These are phyloP conservation scores for Rhingia campestris DNA, from an alignment of 2,888 invertebrate genomes.

Conservation along the genomic window DNA sequence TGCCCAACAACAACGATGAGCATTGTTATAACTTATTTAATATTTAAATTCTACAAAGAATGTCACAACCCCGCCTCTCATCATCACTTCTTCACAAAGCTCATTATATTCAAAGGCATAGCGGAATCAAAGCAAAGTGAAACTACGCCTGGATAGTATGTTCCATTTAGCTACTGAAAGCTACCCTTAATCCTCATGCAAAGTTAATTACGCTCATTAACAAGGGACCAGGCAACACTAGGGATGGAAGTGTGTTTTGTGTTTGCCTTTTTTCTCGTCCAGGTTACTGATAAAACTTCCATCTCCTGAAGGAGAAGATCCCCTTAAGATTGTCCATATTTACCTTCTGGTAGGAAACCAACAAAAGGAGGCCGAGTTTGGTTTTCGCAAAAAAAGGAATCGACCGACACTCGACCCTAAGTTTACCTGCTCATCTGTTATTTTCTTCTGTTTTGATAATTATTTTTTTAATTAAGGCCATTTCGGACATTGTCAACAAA, in stretches of 20 bases:
- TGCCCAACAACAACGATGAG: conserved; percentile 23
- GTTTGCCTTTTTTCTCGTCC: conserved; percentile 34
- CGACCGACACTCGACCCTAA: conserved; percentile 44
- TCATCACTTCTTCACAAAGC: conserved; percentile 64
- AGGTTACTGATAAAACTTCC: conserved; percentile 42
- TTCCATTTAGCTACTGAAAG: conserved; percentile 14
- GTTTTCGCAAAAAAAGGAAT: conserved; percentile 27
- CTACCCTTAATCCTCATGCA: conserved; percentile 70
- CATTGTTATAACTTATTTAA: conserved; percentile 69
- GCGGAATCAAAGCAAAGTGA: conserved; percentile 58
- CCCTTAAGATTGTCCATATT: conserved; percentile 28
- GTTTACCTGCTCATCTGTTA: conserved; percentile 40
- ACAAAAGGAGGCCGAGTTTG: conserved; percentile 46
- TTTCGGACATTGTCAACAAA: conserved; percentile 69
- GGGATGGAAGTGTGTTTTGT: conserved; percentile 20
- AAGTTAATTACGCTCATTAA: conserved; percentile 73
- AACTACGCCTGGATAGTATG: conserved; percentile 40
- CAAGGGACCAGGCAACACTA: conserved; percentile 41
- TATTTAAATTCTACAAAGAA: conserved; percentile 67
- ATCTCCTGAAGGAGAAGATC: background rate
- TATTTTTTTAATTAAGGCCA: conserved; percentile 68
- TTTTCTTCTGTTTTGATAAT: background rate
- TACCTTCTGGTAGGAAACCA: conserved; percentile 53
- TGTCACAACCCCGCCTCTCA: conserved; percentile 17
- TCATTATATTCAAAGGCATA: conserved; percentile 57